A percentile compares a stretch with the other conserved stretches of the same genome.
Conservation (phyloP, 1,140 invertebrate species). For the Drosophila dunni region DNA sequence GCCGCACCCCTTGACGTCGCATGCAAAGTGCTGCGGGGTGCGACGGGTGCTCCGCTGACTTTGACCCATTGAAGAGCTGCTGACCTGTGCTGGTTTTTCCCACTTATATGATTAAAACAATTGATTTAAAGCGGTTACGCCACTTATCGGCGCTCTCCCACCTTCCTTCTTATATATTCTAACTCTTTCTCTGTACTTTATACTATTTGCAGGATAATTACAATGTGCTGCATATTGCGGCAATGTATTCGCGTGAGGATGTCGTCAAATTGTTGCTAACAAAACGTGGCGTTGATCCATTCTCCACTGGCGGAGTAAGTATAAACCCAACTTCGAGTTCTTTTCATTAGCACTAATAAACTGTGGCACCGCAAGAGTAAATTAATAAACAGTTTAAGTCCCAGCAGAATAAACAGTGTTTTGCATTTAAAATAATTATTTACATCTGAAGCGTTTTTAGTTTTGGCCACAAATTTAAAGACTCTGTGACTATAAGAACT, state of each 20-base stretch:
- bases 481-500: too few species aligned
- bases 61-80: conserved; percentile 72
- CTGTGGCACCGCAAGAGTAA: neutral
- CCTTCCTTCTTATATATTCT: conserved; percentile 3
- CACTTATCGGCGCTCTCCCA: conserved; percentile 14
- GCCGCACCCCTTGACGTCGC: conserved; percentile 39
- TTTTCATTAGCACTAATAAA: neutral
- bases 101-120: conserved; percentile 63
- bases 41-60: conserved; percentile 46
- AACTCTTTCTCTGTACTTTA: conserved; percentile 1
- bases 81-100: conserved; percentile 43
- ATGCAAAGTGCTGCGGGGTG: conserved; percentile 55
- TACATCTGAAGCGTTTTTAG: too few species aligned
- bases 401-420: too few species aligned
- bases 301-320: conserved; percentile 96
- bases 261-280: conserved; percentile 95
- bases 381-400: neutral
- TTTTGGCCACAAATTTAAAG: too few species aligned
- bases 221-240: conserved; percentile 96
- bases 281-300: conserved; percentile 95
- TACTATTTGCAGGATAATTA: conserved; percentile 92
- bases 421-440: too few species aligned
- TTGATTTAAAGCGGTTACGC: conserved; percentile 52
- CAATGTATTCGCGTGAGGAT: conserved; percentile 97
- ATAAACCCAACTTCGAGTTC: conserved; percentile 15